A percentile compares a stretch with the other conserved stretches of the same genome.
Conservation (phyloP, 2,113 vertebrate genomes). For the Eulacestoma nigropectus region DNA sequence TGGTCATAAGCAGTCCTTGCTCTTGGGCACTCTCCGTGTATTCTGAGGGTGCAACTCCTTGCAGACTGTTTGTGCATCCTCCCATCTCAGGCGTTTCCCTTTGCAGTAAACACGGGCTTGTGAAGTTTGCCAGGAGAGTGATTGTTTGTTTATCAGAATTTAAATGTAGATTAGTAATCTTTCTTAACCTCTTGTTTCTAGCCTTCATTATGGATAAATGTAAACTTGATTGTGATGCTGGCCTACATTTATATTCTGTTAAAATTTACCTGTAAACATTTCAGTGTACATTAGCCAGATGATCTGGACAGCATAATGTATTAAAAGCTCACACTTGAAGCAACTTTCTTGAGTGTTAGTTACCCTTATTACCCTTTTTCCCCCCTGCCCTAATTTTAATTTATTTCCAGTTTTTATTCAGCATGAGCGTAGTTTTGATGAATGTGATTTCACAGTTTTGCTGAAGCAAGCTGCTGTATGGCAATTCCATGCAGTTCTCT, state of each 20-base stretch:
- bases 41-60: neutral
- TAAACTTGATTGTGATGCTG: neutral
- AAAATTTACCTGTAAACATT: neutral
- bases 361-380: neutral
- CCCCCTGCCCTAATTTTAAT: neutral
- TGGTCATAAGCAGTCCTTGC: neutral
- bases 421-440: neutral
- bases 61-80: neutral
- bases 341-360: neutral
- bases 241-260: neutral
- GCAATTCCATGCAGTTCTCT: neutral
- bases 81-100: neutral
- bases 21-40: neutral
- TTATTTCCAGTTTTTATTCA: neutral
- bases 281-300: neutral
- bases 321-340: neutral
- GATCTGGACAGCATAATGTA: fast-evolving
- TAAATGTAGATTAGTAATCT: neutral
- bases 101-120: neutral
- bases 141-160: neutral
- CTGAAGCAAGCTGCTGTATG: neutral
- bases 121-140: neutral
- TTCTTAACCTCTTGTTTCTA: neutral
- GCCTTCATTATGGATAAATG: neutral
- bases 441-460: neutral